phyloP scores from a whole-genome alignment of 1,140 invertebrate species.

The Drosophila subpulchrella region DNA sequence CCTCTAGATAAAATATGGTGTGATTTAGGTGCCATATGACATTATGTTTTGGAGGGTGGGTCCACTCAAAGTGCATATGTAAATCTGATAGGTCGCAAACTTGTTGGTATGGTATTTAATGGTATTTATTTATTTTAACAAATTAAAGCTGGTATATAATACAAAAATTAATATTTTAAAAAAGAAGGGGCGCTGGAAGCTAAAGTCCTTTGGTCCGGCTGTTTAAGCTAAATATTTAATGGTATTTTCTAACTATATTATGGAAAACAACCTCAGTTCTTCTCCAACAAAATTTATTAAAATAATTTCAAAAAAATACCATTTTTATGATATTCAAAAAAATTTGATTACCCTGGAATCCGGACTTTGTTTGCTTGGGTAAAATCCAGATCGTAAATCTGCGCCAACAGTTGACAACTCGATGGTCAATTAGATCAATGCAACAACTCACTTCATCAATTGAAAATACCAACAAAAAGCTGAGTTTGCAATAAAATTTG shows the following conservation, averaged over 20 bases:
- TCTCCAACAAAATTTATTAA: too few species aligned
- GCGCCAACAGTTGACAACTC: constrained; percentile 27
- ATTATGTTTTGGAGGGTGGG: not conserved
- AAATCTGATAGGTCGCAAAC: not conserved
- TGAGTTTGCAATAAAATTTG: constrained; percentile 20
- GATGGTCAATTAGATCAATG: constrained; percentile 68
- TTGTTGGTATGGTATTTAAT: too few species aligned
- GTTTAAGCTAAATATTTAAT: too few species aligned
- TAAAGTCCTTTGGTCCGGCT: too few species aligned
- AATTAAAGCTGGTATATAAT: too few species aligned
- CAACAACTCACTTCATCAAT: constrained; percentile 41
- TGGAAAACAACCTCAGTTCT: too few species aligned
- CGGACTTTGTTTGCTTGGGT: constrained; percentile 7
- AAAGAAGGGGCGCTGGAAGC: too few species aligned
- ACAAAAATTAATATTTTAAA: too few species aligned
- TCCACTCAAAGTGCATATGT: not conserved
- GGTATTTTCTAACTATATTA: too few species aligned
- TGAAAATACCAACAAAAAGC: constrained; percentile 12
- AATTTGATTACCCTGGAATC: constrained; percentile 12
- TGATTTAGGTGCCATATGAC: constrained; percentile 21
- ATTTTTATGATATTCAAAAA: not conserved
- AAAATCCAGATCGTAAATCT: constrained; percentile 52
- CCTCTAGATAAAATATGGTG: constrained; percentile 32
- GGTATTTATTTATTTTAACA: too few species aligned
- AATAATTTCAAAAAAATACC: too few species aligned